phyloP scores from a whole-genome alignment of 1,140 invertebrate genomes.

The Nautilus pompilius region DNA sequence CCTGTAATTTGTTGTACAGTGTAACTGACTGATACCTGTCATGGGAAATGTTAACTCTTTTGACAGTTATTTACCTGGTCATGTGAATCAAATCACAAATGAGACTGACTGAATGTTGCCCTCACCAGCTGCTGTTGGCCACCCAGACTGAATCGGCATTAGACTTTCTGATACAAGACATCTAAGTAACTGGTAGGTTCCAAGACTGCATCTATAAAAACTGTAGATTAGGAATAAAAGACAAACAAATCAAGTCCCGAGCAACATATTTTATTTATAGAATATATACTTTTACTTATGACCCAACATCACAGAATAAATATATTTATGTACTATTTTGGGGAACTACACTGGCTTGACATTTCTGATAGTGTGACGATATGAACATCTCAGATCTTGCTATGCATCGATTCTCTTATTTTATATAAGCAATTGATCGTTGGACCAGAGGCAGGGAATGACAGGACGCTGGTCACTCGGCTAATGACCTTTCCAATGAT shows the following conservation, averaged over 20 bases:
- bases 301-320: constrained; percentile 1
- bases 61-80: neutral
- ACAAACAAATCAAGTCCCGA: neutral
- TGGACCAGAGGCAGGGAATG: too few species aligned
- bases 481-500: too few species aligned
- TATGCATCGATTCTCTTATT: too few species aligned
- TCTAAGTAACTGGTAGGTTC: neutral
- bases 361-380: neutral
- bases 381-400: neutral
- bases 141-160: neutral
- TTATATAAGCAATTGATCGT: too few species aligned
- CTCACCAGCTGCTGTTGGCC: neutral
- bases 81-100: too few species aligned
- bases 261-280: constrained; percentile 1
- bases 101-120: neutral
- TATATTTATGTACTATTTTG: neutral
- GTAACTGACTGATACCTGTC: too few species aligned
- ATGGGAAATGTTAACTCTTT: too few species aligned
- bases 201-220: neutral
- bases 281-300: constrained; percentile 1
- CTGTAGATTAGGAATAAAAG: too few species aligned
- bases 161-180: neutral
- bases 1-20: too few species aligned
- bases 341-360: neutral
- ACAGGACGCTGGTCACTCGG: too few species aligned